These are phyloP conservation scores for Tinea pellionella DNA, from an alignment of 2,888 invertebrate species.

Conservation along the genomic window DNA sequence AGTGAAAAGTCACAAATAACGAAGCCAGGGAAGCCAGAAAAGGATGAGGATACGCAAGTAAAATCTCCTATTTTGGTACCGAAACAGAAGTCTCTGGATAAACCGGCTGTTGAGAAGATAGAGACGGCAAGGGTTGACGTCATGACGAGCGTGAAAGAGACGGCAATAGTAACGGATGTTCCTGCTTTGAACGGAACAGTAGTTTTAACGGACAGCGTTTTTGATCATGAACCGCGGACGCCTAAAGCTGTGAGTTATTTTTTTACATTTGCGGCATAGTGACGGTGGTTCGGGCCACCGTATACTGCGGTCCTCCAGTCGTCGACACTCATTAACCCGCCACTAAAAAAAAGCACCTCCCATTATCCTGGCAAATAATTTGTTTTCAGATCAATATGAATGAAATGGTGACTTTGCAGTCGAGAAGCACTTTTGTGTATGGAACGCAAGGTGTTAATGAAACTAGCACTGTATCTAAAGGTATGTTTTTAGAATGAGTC, in stretches of 20 bases:
- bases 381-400: constrained; percentile 34
- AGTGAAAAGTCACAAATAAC: too few relatives aligned
- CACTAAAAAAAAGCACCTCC: too few relatives aligned
- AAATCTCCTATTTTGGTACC: background rate
- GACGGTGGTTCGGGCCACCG: too few relatives aligned
- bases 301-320: too few relatives aligned
- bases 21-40: background rate
- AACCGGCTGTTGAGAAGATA: background rate
- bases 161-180: background rate
- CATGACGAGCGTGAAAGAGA: background rate
- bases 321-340: too few relatives aligned
- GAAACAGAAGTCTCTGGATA: background rate
- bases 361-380: too few relatives aligned
- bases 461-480: constrained; percentile 47
- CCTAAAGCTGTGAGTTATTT: constrained; percentile 36
- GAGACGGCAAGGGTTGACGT: background rate
- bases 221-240: constrained; percentile 32
- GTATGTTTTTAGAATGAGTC: constrained; percentile 22
- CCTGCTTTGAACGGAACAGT: constrained; percentile 40
- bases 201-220: constrained; percentile 37
- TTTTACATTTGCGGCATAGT: background rate
- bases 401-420: constrained; percentile 34
- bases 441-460: constrained; percentile 36
- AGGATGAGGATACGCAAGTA: background rate
- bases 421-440: constrained; percentile 29